A percentile compares a stretch with the other conserved stretches of the same genome.
Conservation (phyloP, 2,113 vertebrate species). For the Emydura subglobosa region DNA sequence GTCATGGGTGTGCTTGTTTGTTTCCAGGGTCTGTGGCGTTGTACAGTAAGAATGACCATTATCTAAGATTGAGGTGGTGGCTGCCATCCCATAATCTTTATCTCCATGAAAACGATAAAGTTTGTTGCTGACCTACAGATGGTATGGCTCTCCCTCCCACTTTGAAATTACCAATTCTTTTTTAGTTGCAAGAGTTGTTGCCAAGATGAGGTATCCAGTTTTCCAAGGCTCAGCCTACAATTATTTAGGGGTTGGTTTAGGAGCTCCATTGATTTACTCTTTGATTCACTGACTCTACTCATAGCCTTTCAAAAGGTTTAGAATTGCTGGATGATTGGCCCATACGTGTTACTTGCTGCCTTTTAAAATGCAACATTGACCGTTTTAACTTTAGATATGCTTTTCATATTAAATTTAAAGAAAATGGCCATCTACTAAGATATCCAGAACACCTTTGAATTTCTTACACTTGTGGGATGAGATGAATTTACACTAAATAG, state of each 20-base stretch:
- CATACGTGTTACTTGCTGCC: neutral
- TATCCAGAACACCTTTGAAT: neutral
- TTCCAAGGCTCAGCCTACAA: neutral
- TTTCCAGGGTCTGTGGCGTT: neutral
- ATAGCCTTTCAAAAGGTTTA: neutral
- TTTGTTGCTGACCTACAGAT: neutral
- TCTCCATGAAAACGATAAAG: neutral
- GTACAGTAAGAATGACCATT: neutral
- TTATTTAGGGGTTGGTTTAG: neutral
- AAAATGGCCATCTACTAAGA: neutral
- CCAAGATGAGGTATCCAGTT: neutral
- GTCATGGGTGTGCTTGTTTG: neutral
- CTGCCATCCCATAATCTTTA: neutral
- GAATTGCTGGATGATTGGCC: neutral
- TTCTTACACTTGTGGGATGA: neutral
- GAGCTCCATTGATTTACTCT: neutral
- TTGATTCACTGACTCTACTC: neutral
- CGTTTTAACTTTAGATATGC: neutral
- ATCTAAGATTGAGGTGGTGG: neutral
- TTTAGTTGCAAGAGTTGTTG: neutral
- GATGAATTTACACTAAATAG: slow-evolving; percentile 7
- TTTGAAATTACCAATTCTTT: neutral
- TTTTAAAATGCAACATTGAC: neutral
- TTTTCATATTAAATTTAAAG: slow-evolving; percentile 9
- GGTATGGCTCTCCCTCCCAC: fast-evolving